phyloP scores from a whole-genome alignment of 2,113 vertebrate genomes.

The Promerops cafer region DNA sequence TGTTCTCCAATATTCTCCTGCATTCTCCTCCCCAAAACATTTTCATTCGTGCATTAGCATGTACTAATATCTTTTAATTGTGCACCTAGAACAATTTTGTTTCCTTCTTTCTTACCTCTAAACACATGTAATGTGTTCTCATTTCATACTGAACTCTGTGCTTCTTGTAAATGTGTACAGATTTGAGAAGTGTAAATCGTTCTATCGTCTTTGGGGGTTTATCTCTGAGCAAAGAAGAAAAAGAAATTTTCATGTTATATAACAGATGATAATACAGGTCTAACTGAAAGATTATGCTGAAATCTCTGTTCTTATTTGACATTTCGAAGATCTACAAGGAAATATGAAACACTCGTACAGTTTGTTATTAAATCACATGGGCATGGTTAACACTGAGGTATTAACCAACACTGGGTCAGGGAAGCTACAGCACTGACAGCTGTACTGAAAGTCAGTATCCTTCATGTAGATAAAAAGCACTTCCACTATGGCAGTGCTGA shows the following conservation, averaged over 20 bases:
- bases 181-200: constrained; percentile 88
- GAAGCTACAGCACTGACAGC: neutral
- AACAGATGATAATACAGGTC: neutral
- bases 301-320: neutral
- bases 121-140: constrained; percentile 85
- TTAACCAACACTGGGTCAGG: neutral
- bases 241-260: neutral
- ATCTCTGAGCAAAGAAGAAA: constrained; percentile 66
- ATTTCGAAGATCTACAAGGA: neutral
- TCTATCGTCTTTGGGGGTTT: constrained; percentile 82
- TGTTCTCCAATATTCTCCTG: neutral
- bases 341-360: neutral
- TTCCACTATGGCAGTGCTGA: neutral
- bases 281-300: neutral
- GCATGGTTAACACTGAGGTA: neutral
- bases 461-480: neutral
- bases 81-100: neutral
- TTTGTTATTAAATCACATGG: neutral
- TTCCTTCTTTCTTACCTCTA: constrained; percentile 78
- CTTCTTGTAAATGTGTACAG: constrained; percentile 96
- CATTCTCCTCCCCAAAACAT: neutral
- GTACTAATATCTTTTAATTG: neutral
- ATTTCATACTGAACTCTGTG: constrained; percentile 98
- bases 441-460: neutral
- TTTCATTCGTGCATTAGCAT: neutral